These are phyloP conservation scores for Capreolus pygargus DNA, from an alignment of 2,113 vertebrate species.

Conservation along the genomic window DNA sequence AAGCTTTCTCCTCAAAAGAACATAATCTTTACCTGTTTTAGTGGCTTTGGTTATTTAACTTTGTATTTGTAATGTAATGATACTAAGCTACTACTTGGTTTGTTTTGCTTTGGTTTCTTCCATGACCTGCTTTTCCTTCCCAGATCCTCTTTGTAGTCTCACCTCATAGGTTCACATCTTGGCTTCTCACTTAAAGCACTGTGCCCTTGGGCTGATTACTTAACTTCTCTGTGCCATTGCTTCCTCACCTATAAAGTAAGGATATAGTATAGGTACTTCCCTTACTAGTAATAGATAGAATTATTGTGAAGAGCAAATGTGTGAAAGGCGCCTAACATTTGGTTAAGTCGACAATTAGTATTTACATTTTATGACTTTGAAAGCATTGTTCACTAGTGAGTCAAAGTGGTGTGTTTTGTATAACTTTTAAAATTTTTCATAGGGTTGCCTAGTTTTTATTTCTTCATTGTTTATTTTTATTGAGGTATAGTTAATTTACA, in stretches of 20 bases:
- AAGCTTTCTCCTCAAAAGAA: not conserved
- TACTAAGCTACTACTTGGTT: not conserved
- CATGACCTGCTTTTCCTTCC: not conserved
- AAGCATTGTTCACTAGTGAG: not conserved
- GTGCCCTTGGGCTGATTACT: not conserved
- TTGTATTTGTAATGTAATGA: not conserved
- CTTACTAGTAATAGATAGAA: not conserved
- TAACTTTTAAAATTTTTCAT: not conserved
- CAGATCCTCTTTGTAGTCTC: not conserved
- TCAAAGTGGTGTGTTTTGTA: not conserved
- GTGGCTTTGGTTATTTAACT: not conserved
- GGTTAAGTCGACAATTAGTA: not conserved
- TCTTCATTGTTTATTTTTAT: not conserved
- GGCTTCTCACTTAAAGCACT: not conserved
- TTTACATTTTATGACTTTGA: not conserved
- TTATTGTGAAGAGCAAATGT: not conserved
- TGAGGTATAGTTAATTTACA: not conserved
- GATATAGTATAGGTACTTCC: not conserved
- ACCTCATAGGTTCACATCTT: not conserved
- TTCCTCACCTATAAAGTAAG: not conserved
- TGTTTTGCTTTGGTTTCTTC: conserved; percentile 17
- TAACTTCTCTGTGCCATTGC: not conserved
- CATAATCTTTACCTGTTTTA: not conserved
- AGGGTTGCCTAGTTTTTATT: not conserved
- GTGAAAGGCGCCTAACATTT: not conserved